Conservation (phyloP, 2,888 invertebrate genomes). For the Sarcophaga subvicina region DNA sequence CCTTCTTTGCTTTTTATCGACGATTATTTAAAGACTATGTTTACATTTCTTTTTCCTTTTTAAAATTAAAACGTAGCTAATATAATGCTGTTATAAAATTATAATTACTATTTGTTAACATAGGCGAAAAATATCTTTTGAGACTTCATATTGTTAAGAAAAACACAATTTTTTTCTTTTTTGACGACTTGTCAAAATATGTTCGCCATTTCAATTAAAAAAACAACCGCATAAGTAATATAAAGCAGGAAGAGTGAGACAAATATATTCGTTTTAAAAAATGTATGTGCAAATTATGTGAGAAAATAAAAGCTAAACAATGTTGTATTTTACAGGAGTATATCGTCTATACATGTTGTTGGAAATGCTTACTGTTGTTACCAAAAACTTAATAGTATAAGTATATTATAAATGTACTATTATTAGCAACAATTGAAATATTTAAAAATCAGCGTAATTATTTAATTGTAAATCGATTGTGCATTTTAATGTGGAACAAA, state of each 20-base stretch:
- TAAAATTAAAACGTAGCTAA: not conserved
- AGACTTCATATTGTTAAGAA: slow-evolving; percentile 47
- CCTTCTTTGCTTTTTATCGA: slow-evolving; percentile 33
- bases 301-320: slow-evolving; percentile 27
- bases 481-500: too few relatives aligned
- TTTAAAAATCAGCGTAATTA: too few relatives aligned
- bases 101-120: not conserved
- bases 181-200: slow-evolving; percentile 68
- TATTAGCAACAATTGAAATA: too few relatives aligned
- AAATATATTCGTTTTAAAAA: not conserved
- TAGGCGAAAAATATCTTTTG: slow-evolving; percentile 3
- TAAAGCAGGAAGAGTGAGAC: slow-evolving; percentile 45
- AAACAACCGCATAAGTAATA: slow-evolving; percentile 49
- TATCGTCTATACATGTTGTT: too few relatives aligned
- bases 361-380: too few relatives aligned
- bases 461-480: too few relatives aligned
- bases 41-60: not conserved
- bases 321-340: slow-evolving; percentile 52
- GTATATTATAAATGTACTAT: too few relatives aligned
- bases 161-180: slow-evolving; percentile 53
- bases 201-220: slow-evolving; percentile 69
- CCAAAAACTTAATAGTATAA: too few relatives aligned
- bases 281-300: slow-evolving; percentile 59
- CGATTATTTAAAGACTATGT: slow-evolving; percentile 9
- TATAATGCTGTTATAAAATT: not conserved